These are phyloP conservation scores for Drosophila malerkotliana DNA, from an alignment of 1,140 invertebrate genomes.

Conservation along the genomic window DNA sequence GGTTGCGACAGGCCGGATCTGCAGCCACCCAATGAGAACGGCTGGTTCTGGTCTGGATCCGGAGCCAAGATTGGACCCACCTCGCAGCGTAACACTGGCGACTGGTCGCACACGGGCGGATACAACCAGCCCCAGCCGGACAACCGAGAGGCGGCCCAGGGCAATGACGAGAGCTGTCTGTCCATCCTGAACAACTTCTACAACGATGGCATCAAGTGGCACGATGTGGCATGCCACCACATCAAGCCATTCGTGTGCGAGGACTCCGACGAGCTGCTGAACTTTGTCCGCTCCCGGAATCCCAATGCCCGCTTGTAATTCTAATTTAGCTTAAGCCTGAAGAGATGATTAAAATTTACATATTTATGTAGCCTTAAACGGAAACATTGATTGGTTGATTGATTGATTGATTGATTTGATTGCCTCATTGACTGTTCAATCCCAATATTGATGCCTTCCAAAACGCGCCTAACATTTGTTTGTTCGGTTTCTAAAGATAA, in stretches of 20 bases:
- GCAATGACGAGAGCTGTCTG: slow-evolving; percentile 94
- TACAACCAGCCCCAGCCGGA: slow-evolving; percentile 94
- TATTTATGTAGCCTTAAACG: slow-evolving; percentile 80
- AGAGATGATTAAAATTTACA: slow-evolving; percentile 47
- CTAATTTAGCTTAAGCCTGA: slow-evolving; percentile 47
- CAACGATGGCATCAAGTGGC: slow-evolving; percentile 95
- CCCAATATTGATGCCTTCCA: slow-evolving; percentile 34
- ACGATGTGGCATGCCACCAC: slow-evolving; percentile 96
- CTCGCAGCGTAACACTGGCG: slow-evolving; percentile 93
- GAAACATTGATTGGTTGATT: slow-evolving; percentile 56
- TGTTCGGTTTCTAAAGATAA: slow-evolving; percentile 59
- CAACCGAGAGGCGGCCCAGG: slow-evolving; percentile 94
- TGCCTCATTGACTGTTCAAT: slow-evolving; percentile 48
- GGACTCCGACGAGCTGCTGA: slow-evolving; percentile 95
- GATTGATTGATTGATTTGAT: slow-evolving; percentile 47
- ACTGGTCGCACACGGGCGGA: slow-evolving; percentile 94
- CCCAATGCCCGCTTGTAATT: slow-evolving; percentile 91
- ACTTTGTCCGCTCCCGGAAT: slow-evolving; percentile 94
- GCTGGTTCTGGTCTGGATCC: slow-evolving; percentile 97
- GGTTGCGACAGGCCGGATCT: slow-evolving; percentile 94
- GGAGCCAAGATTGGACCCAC: slow-evolving; percentile 95
- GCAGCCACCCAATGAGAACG: slow-evolving; percentile 94
- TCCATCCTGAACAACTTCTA: slow-evolving; percentile 97
- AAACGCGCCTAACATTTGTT: slow-evolving; percentile 56
- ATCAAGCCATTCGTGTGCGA: slow-evolving; percentile 96